A percentile compares a stretch with the other conserved stretches of the same genome.
Evolutionary conservation across 2,113 vertebrate species (phyloP).

Genomic region (Saccopteryx bilineata): DNA sequence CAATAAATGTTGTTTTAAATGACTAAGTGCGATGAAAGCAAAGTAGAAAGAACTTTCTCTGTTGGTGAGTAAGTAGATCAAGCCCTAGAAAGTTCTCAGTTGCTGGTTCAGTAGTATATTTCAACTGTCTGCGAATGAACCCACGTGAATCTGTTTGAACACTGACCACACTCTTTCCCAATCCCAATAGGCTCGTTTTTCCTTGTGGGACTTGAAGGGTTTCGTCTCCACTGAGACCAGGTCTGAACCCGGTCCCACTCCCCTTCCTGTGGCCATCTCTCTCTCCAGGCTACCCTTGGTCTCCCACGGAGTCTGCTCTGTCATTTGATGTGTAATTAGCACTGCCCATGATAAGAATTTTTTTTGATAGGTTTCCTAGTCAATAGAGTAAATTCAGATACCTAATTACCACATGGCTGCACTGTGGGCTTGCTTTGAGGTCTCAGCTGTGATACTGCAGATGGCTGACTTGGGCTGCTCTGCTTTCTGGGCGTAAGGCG

Average conservation of each 20-base stretch:
- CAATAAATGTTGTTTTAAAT: not conserved
- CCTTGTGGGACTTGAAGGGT: not conserved
- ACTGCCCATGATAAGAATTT: conserved; percentile 26
- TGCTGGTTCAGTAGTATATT: not conserved
- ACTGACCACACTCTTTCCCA: not conserved
- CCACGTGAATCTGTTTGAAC: not conserved
- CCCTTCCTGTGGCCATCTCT: not conserved
- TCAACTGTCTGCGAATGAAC: not conserved
- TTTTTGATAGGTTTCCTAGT: conserved; percentile 64
- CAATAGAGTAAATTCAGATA: conserved; percentile 64
- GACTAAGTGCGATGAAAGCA: not conserved
- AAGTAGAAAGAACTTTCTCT: not conserved
- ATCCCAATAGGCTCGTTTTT: not conserved
- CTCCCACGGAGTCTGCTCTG: conserved; percentile 25
- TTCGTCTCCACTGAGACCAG: not conserved
- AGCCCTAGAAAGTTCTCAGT: not conserved
- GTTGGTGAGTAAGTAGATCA: not conserved
- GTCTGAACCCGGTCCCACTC: not conserved
- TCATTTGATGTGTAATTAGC: conserved; percentile 68
- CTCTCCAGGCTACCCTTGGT: not conserved
- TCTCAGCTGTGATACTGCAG: not conserved
- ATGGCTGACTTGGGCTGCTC: not conserved
- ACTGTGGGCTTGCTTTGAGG: conserved; percentile 38
- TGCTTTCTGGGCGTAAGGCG: conserved; percentile 6
- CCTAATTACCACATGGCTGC: conserved; percentile 68